Base-by-base conservation (phyloP, 1,140 invertebrate species). In the Tyrophagus putrescentiae region DNA sequence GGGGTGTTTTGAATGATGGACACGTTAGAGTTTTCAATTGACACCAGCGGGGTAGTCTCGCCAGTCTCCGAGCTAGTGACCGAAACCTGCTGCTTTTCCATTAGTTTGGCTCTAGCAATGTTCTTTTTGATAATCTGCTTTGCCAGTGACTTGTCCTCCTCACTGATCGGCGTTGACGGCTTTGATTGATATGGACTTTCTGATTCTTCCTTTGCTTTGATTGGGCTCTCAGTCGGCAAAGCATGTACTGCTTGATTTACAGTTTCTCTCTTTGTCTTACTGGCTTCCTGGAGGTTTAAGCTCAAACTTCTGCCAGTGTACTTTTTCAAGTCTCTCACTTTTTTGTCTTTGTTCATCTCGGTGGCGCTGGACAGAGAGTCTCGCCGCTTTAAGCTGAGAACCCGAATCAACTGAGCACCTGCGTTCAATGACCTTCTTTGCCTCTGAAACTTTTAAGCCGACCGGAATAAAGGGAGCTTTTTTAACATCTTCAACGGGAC, bases 401-500 rank as follows among this genome's bases (percentile, higher is more conserved):
- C 32, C 21, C 23, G 32, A 11, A 16, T 57, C 56, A 11, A 57
- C 21, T 16, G 50, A 56, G 29, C 36, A 25, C 11, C 59, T 7
- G 31, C 59, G 29, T 57, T 70, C 69, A 62, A 70, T 68, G n/a
- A 50, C 60, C 36, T 61, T 64, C 45, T 70, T 70, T 16, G 65
- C 68, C 59, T 70, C 69, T 0, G 66, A 69, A 3, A 70, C 67
- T 61, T 67, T 68, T 21, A 68, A 56, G 9, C 36, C 36, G 13
- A 62, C 60, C 9, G 68, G 68, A 29, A 69, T 63, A 16, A 69
- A 64, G 16, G 63, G 41, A 28, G 65, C 56, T 42, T 68, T 67
- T 60, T 66, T 64, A 60, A 27, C 57, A 27, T 6, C 21, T 18
- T 61, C 57, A 41, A 18, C 31, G 27, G 27, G 32, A 16, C 3